These are phyloP conservation scores for Protonibea diacanthus DNA, from an alignment of 2,797 vertebrate genomes.

Conservation along the genomic window DNA sequence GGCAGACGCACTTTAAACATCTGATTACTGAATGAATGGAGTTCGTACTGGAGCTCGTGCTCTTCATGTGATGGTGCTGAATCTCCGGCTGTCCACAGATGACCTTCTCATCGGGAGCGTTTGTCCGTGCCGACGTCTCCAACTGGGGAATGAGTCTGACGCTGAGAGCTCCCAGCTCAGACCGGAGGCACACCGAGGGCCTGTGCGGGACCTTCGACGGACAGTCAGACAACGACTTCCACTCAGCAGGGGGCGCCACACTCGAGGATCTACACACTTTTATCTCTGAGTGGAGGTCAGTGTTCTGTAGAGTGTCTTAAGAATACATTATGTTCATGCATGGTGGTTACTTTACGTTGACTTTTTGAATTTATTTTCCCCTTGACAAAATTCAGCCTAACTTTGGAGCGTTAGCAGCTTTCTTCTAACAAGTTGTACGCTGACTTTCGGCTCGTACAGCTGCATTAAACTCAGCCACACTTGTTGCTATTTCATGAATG, in stretches of 20 bases:
- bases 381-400: too few relatives aligned
- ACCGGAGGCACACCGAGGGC: slow-evolving; percentile 87
- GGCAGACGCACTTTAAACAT: neutral
- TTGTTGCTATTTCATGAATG: neutral
- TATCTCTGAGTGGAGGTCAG: slow-evolving; percentile 89
- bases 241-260: slow-evolving; percentile 77
- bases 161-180: slow-evolving; percentile 85
- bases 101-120: slow-evolving; percentile 90
- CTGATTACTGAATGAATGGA: neutral
- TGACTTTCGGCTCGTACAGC: neutral
- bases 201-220: slow-evolving; percentile 92
- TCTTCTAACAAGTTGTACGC: too few relatives aligned
- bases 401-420: too few relatives aligned
- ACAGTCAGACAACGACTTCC: slow-evolving; percentile 87
- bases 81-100: slow-evolving; percentile 76
- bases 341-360: too few relatives aligned
- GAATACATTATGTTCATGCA: too few relatives aligned
- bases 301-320: neutral
- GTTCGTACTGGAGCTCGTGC: too few relatives aligned
- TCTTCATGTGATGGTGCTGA: neutral
- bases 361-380: too few relatives aligned
- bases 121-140: slow-evolving; percentile 89
- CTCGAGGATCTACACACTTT: slow-evolving; percentile 78
- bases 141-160: slow-evolving; percentile 93
- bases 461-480: neutral